phyloP scores from a whole-genome alignment of 2,888 invertebrate genomes.

The Caenorhabditis drosophilae region DNA sequence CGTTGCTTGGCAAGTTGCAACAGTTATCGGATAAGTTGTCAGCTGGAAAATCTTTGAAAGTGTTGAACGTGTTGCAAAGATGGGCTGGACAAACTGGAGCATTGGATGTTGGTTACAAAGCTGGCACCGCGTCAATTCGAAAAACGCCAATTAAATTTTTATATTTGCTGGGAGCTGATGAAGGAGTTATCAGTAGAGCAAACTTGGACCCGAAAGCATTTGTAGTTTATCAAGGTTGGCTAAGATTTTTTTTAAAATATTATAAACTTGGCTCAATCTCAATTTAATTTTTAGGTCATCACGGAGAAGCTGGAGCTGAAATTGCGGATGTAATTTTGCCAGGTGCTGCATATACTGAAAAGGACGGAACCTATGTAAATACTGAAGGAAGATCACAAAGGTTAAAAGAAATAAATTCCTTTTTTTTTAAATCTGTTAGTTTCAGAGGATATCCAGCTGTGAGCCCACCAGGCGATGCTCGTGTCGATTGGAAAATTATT shows the following conservation, averaged over 20 bases:
- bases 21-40: constrained; percentile 39
- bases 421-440: no score
- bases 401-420: no score
- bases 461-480: constrained; percentile 74
- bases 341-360: constrained; percentile 96
- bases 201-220: constrained; percentile 83
- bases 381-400: constrained; percentile 87
- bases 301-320: constrained; percentile 90
- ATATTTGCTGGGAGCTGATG: constrained; percentile 92
- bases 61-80: constrained; percentile 90
- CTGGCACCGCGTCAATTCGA: constrained; percentile 43
- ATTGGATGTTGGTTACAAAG: constrained; percentile 85
- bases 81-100: constrained; percentile 86
- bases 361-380: constrained; percentile 94
- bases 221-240: constrained; percentile 79
- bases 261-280: neutral
- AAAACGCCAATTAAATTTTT: constrained; percentile 76
- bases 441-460: constrained; percentile 63
- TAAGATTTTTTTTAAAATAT: neutral
- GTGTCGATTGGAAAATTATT: constrained; percentile 98
- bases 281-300: constrained; percentile 78
- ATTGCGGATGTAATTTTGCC: constrained; percentile 92
- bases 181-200: constrained; percentile 79
- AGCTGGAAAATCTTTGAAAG: constrained; percentile 71
- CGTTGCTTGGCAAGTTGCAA: constrained; percentile 72